Evolutionary conservation across 2,888 invertebrate species (phyloP), one percentile per base, ranked within the genome.

Genomic region (Diachrysia chrysitis): DNA sequence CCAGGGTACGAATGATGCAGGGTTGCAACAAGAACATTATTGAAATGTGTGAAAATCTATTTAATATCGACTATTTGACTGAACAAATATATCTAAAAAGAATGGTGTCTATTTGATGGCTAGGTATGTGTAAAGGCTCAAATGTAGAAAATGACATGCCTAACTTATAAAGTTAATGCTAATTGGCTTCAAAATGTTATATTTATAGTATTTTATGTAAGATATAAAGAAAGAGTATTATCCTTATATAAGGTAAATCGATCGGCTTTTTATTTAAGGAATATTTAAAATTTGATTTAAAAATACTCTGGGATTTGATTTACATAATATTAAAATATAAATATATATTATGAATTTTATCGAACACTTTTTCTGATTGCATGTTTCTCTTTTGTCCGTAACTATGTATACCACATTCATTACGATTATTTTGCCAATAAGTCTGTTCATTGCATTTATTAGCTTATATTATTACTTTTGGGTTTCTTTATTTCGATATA

Each of bases 401-500:
- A 60, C 57, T 35, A 69, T 53, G 48, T 62, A 46, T 58, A 66
- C n/a, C 55, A 66, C 21, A 68, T 64, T 66, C 62, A 56, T 75
- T 75, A 68, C 60, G 1, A 63, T 70, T 61, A 48, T 58, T 71
- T 65, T 75, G 81, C 81, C 57, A 66, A 78, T 74, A 91, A 93
- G 93, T 93, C 92, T 95, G 92, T 89, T 84, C 82, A 82, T 73
- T 90, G 94, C 94, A 94, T 94, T 94, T 95, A 94, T 86, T 92
- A 90, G 85, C 80, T 79, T 85, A 71, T 77, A 81, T 81, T 73
- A 76, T 82, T 79, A 69, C 73, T 64, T 83, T 79, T 83, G 55
- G 76, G 71, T 81, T 81, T 85, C 71, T 79, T 86, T 83, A 82
- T 80, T 89, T 89, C 90, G 90, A 92, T 92, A 80, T 92, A 93